Percentiles rank a stretch among this genome's conserved stretches.
Evolutionary conservation across 1,140 invertebrate genomes (phyloP).

Genomic region (Drosophila equinoxialis): DNA sequence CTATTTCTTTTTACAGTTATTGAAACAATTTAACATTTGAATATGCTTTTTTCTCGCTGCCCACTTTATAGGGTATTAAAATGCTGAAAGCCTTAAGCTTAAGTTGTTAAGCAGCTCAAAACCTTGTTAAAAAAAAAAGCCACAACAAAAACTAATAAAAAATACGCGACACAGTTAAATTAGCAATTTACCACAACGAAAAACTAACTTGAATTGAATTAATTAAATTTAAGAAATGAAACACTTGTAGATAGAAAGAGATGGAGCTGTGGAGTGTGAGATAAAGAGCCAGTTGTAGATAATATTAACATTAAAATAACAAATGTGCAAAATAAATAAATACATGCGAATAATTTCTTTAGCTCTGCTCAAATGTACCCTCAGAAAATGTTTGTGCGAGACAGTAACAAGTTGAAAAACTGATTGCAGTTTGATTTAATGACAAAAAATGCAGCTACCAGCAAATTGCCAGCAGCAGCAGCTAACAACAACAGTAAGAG

Average conservation of each 20-base stretch:
- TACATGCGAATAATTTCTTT: background rate
- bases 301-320: conserved; percentile 5
- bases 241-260: background rate
- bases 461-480: conserved; percentile 54
- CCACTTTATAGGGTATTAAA: background rate
- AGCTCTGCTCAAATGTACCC: background rate
- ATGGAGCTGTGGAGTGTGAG: background rate
- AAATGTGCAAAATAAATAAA: conserved; percentile 6
- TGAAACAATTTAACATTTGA: no score
- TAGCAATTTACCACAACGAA: conserved; percentile 23
- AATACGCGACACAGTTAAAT: conserved; percentile 59
- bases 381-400: background rate
- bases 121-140: conserved; percentile 25
- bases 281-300: background rate
- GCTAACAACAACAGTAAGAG: conserved; percentile 24
- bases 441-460: conserved; percentile 66
- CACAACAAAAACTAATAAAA: conserved; percentile 32
- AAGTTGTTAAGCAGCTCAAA: conserved; percentile 19
- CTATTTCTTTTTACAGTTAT: no score
- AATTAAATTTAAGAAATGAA: conserved; percentile 15
- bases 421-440: conserved; percentile 13
- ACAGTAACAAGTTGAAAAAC: conserved; percentile 6
- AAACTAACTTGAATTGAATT: conserved; percentile 10
- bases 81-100: conserved; percentile 17
- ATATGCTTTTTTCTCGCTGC: no score